Base-by-base conservation (phyloP, 2,888 invertebrate species). In the Sarcophaga variegata region DNA sequence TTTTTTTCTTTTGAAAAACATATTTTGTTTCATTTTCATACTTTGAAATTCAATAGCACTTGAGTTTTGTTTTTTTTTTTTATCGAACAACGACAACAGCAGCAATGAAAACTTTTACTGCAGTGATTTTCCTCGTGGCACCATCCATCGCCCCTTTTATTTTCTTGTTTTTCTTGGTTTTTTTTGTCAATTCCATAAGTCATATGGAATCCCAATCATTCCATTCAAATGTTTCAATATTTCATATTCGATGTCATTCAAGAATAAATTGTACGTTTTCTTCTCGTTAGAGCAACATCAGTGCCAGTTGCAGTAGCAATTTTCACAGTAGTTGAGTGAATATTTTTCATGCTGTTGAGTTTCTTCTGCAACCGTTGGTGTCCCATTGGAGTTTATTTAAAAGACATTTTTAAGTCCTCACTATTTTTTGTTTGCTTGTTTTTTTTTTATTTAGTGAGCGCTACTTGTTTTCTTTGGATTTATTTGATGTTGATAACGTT, bases 141-240 rank as follows among this genome's bases (percentile, higher is more conserved):
- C 22, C 77, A 14, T 49, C 62, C 22, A 54, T 45, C 49, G 22
- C 59, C 25, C 4, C 59, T 27, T 14, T 14, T 10, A 37, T 17
- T 37, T 20, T n/a, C 22, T 37, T 14, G 17, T 20, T 14, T 22
- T 10, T 25, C 6, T 22, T n/a, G 4, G 11, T 47, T 62, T n/a
- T 12, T 10, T 20, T 14, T 69, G 69, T 54, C 49, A 66, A 27
- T 77, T 66, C 8, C 60, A 72, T 77, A 83, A 77, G 71, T 83
- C 83, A 74, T 74, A 49, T 54, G 72, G 72, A 83, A 83, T 83
- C 83, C 78, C 78, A 72, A 83, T 72, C 78, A 83, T 63, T 54
- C 78, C 71, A 83, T 78, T 83, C 72, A 72, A 80, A 84, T 80
- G 83, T 70, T 86, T 67, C 83, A 78, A 87, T 84, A 87, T 84